Evolutionary conservation across 2,888 invertebrate genomes (phyloP), one percentile per base, ranked within the genome.

Genomic region (Mesorhabditis belari): DNA sequence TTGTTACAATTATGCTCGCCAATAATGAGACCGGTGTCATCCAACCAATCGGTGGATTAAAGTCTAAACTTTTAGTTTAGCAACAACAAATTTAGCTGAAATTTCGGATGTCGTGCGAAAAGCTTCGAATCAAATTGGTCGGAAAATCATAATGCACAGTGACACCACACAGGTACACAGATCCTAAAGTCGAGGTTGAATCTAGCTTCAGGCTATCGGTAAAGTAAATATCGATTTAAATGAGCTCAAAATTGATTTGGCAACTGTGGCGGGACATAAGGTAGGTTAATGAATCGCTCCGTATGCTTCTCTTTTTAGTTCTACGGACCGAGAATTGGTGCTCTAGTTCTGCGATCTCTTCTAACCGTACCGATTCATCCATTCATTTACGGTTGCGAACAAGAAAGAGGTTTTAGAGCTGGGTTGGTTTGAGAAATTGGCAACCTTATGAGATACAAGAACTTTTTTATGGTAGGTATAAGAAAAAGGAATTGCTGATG

Each of bases 1-100:
- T 87, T 55, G 81, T 87, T 5, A 83, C 85, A 0, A 74, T 87
- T 3, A 87, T 87, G 86, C 70, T 85, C 65, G 86, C 87, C 5
- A 87, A 87, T 73, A 87, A 87, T 77, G 87, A 87, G 76, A 86
- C 86, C 4, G 87, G 87, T 29, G 82, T 86, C 5, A 82, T 87
- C 53, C 85, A 85, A 77, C 83, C 83, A 52, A 56, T 66, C 4
- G 51, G 49, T 6, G 51, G 63, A 9, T 61, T 66, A 2, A n/a
- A n/a, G n/a, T n/a, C n/a, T n/a, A n/a, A n/a, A n/a, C n/a, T n/a
- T n/a, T n/a, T n/a, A n/a, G n/a, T n/a, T n/a, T n/a, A n/a, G n/a
- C n/a, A n/a, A n/a, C n/a, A n/a, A n/a, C n/a, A n/a, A n/a, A n/a
- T n/a, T n/a, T 0, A 23, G 25, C 23, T 3, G 24, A 57, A 5